Evolutionary conservation across 2,797 vertebrate genomes (phyloP).

Genomic region (Bucorvus abyssinicus): DNA sequence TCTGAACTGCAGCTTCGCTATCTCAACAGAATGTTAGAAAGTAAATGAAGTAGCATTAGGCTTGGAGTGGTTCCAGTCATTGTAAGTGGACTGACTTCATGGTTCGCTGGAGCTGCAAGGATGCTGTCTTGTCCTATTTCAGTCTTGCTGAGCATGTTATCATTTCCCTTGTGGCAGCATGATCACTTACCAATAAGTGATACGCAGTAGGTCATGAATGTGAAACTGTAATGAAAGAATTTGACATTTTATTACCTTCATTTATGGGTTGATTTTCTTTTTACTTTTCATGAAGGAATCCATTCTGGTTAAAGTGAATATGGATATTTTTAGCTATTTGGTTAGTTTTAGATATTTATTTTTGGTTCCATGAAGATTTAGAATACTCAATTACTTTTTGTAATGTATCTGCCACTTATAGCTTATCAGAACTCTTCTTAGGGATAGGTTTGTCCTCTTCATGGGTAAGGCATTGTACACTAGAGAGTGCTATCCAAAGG

Average conservation of each 20-base stretch:
- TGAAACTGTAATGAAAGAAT: background rate
- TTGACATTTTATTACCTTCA: background rate
- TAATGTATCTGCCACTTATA: background rate
- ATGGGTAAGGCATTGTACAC: background rate
- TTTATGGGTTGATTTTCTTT: background rate
- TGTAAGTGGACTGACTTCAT: background rate
- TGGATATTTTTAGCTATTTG: background rate
- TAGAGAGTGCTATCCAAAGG: background rate
- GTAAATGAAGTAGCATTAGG: slow-evolving; percentile 34
- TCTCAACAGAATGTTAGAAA: slow-evolving; percentile 36
- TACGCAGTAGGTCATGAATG: background rate
- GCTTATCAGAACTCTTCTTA: background rate
- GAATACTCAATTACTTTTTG: background rate
- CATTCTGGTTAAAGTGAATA: background rate
- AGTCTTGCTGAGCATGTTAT: background rate
- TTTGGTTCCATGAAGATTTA: background rate
- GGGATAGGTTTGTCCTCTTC: background rate
- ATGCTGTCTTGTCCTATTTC: background rate
- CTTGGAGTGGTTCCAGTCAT: slow-evolving; percentile 51
- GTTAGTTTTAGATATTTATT: background rate
- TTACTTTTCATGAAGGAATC: background rate
- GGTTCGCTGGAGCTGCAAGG: slow-evolving; percentile 14
- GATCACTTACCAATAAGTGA: background rate
- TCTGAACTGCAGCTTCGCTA: slow-evolving; percentile 11
- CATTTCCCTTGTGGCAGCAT: background rate